A percentile compares a stretch with the other conserved stretches of the same genome.
Evolutionary conservation across 2,888 invertebrate species (phyloP).

Genomic region (Homarus gammarus): DNA sequence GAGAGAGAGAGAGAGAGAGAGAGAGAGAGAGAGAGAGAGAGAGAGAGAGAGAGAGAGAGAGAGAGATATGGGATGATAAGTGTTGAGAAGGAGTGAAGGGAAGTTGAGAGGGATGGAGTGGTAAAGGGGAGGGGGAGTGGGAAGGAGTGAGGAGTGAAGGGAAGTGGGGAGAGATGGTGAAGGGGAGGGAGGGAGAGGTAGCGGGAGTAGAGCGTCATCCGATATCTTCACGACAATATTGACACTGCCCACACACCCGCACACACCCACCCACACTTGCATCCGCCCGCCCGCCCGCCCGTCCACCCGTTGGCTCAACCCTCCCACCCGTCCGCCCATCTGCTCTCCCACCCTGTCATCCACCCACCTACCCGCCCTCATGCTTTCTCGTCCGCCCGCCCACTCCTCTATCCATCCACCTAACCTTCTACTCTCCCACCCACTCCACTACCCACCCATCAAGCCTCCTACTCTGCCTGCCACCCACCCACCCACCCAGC

Average conservation of each 20-base stretch:
- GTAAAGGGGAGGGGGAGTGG: neutral
- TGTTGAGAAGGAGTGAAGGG: conserved; percentile 15
- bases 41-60: neutral
- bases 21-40: neutral
- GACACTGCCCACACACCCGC: conserved; percentile 62
- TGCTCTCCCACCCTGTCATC: neutral
- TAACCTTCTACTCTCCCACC: neutral
- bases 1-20: neutral
- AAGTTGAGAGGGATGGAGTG: too few relatives aligned
- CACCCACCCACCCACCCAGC: neutral
- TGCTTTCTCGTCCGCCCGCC: too few relatives aligned
- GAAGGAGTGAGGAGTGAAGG: neutral
- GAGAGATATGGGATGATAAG: neutral
- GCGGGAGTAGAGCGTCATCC: conserved; percentile 32
- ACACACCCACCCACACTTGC: conserved; percentile 39
- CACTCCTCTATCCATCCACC: neutral
- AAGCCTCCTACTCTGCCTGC: neutral
- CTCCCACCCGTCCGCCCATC: neutral
- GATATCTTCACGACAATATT: conserved; percentile 67
- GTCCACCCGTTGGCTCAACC: neutral
- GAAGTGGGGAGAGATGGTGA: neutral
- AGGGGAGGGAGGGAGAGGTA: neutral
- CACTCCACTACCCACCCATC: neutral
- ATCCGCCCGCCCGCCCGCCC: conserved; percentile 11
- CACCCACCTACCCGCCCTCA: too few relatives aligned